These are phyloP conservation scores for Ecliptopera silaceata DNA, from an alignment of 2,888 invertebrate genomes.

Conservation along the genomic window DNA sequence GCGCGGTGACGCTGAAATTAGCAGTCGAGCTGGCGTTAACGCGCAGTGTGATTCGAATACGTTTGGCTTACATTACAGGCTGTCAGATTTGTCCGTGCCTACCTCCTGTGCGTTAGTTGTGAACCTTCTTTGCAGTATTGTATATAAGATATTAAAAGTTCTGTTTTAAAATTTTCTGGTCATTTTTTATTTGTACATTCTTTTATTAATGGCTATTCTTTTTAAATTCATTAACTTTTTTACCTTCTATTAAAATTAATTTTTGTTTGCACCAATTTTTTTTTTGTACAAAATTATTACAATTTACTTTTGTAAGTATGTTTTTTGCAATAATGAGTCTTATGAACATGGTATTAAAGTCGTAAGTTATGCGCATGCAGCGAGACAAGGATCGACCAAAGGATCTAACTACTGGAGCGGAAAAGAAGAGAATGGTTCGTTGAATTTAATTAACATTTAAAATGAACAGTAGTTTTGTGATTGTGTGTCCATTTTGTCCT, in stretches of 20 bases:
- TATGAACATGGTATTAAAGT: constrained; percentile 52
- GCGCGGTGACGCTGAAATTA: no score
- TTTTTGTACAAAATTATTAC: no score
- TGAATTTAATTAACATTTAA: constrained; percentile 31
- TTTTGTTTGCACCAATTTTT: no score
- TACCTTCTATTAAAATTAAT: no score
- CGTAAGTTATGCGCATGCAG: constrained; percentile 79
- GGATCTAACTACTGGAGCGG: constrained; percentile 77
- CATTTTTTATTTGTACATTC: constrained; percentile 38
- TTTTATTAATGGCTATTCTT: no score
- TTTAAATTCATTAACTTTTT: no score
- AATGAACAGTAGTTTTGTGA: constrained; percentile 53
- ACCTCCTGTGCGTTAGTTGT: constrained; percentile 42
- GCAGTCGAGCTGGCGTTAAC: no score
- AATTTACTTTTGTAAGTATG: neutral
- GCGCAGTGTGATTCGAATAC: no score
- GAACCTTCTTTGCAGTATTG: constrained; percentile 47
- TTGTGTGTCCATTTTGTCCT: constrained; percentile 69
- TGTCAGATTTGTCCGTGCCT: no score
- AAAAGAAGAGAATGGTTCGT: constrained; percentile 80
- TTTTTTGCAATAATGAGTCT: constrained; percentile 13
- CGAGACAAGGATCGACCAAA: constrained; percentile 77
- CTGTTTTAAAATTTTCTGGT: constrained; percentile 51
- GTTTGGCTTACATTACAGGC: no score
- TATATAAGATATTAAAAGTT: constrained; percentile 73